Evolutionary conservation across 2,888 invertebrate genomes (phyloP).

Genomic region (Trichogramma evanescens): DNA sequence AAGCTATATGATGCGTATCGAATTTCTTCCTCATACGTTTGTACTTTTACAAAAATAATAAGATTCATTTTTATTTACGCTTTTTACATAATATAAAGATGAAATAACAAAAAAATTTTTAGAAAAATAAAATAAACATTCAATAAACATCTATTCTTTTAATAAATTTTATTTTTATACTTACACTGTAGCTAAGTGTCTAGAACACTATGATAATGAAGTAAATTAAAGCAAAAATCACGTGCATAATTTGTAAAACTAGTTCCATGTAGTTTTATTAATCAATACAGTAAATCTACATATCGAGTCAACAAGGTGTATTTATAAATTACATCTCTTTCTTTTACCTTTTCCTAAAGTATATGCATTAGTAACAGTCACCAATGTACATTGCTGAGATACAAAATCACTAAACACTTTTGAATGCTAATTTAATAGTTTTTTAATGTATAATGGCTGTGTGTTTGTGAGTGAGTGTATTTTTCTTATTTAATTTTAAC

Average conservation of each 20-base stretch:
- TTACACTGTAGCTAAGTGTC: no score
- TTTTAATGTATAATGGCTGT: constrained; percentile 1
- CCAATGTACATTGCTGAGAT: constrained; percentile 20
- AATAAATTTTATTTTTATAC: no score
- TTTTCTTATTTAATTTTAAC: no score
- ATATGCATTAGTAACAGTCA: constrained; percentile 8
- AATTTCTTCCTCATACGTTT: constrained; percentile 11
- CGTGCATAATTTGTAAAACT: constrained; percentile 42
- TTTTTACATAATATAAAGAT: neutral
- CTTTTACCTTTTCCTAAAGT: constrained; percentile 7
- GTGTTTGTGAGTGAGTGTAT: no score
- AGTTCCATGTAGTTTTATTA: constrained; percentile 17
- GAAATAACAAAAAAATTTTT: no score
- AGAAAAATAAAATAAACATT: no score
- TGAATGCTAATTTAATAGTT: constrained; percentile 6
- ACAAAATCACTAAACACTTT: constrained; percentile 22
- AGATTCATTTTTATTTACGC: constrained; percentile 29
- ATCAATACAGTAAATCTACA: constrained; percentile 9
- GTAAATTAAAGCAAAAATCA: constrained; percentile 36
- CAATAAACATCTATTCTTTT: no score
- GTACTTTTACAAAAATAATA: constrained; percentile 29
- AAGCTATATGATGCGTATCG: constrained; percentile 4
- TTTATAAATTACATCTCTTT: neutral
- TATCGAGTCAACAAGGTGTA: constrained; percentile 23
- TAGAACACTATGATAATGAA: no score